Percentiles rank a stretch among this genome's conserved stretches.
Evolutionary conservation across 2,888 invertebrate genomes (phyloP).

Genomic region (Hirtodrosophila histrioides): DNA sequence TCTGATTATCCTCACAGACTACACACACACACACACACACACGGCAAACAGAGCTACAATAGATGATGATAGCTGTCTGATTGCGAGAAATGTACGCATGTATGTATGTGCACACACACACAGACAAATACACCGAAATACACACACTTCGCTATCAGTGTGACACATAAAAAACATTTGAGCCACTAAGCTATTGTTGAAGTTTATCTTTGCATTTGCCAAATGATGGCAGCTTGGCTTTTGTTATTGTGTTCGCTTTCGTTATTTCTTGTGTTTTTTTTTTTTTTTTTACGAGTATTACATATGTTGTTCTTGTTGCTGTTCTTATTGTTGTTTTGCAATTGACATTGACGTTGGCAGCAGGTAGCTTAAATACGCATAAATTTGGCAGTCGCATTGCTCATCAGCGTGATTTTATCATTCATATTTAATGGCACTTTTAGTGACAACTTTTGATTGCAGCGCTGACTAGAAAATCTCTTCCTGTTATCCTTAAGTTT

Average conservation of each 20-base stretch:
- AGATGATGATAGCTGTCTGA: conserved; percentile 56
- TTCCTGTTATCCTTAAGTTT: conserved; percentile 11
- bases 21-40: conserved; percentile 9
- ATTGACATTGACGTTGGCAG: conserved; percentile 52
- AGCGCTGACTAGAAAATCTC: conserved; percentile 3
- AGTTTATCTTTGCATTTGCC: conserved; percentile 73
- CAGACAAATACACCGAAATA: background rate
- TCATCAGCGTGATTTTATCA: conserved; percentile 39
- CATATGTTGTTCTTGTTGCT: conserved; percentile 1
- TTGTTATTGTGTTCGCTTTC: conserved; percentile 33
- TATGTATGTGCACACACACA: conserved; percentile 2
- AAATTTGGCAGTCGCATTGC: conserved; percentile 43
- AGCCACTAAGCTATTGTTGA: conserved; percentile 74
- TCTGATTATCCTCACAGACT: conserved; percentile 65
- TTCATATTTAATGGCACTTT: conserved; percentile 48
- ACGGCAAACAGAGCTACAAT: conserved; percentile 15
- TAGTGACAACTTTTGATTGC: conserved; percentile 27
- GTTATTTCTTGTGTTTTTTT: background rate
- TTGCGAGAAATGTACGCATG: conserved; percentile 38
- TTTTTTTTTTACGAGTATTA: conserved; percentile 6
- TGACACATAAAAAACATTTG: conserved; percentile 66
- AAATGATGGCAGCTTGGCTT: conserved; percentile 61
- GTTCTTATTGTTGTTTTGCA: conserved; percentile 15
- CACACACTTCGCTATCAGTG: conserved; percentile 31
- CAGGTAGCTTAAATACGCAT: conserved; percentile 64